A percentile compares a stretch with the other conserved stretches of the same genome.
phyloP scores from a whole-genome alignment of 2,888 invertebrate species.

The Idaea aversata region DNA sequence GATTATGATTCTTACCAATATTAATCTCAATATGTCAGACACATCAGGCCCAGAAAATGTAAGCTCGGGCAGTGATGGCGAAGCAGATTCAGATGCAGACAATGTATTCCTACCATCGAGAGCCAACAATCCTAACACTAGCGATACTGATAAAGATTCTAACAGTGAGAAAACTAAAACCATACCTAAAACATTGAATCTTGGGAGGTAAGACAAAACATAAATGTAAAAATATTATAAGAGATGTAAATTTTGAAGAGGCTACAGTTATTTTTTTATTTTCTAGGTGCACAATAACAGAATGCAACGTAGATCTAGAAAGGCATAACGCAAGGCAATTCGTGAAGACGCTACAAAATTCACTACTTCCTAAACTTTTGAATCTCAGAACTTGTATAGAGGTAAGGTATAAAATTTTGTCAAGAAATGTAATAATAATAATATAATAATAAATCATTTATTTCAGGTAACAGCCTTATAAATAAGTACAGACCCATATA shows the following conservation, averaged over 20 bases:
- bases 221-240: not conserved
- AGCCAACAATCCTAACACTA: conserved; percentile 54
- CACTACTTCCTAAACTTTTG: conserved; percentile 88
- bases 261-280: conserved; percentile 4
- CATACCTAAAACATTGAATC: conserved; percentile 70
- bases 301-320: conserved; percentile 91
- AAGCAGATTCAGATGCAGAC: conserved; percentile 74
- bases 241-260: not conserved
- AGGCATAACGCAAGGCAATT: conserved; percentile 93
- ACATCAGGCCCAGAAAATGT: conserved; percentile 85
- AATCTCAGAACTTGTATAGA: conserved; percentile 90
- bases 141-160: conserved; percentile 41
- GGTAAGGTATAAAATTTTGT: conserved; percentile 45
- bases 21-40: conserved; percentile 39
- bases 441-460: too few relatives aligned
- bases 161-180: conserved; percentile 53
- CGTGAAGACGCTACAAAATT: conserved; percentile 86
- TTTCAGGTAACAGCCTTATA: too few relatives aligned
- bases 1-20: not conserved
- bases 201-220: conserved; percentile 56
- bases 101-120: conserved; percentile 73
- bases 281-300: conserved; percentile 70
- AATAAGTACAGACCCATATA: too few relatives aligned
- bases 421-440: too few relatives aligned
- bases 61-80: conserved; percentile 71